Conservation (phyloP, 2,888 invertebrate genomes). For the Axea sp. region DNA sequence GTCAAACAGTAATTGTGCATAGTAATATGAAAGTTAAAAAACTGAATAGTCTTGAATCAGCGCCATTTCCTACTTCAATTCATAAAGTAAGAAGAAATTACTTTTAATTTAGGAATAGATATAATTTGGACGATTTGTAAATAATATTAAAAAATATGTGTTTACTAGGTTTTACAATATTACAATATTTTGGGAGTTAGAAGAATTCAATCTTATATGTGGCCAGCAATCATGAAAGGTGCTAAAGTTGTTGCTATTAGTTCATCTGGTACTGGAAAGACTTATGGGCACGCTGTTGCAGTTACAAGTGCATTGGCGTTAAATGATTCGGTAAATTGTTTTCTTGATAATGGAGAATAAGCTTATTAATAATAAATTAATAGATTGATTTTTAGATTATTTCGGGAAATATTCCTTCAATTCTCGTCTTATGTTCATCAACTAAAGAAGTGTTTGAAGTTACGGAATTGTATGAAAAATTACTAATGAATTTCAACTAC, state of each 20-base stretch:
- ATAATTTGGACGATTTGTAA: no score
- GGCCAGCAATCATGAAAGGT: slow-evolving; percentile 85
- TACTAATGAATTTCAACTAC: slow-evolving; percentile 62
- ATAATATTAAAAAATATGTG: not conserved
- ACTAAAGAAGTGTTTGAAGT: slow-evolving; percentile 68
- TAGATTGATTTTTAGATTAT: slow-evolving; percentile 8
- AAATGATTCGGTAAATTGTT: slow-evolving; percentile 33
- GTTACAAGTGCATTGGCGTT: slow-evolving; percentile 82
- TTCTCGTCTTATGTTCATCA: slow-evolving; percentile 84
- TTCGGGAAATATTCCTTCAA: slow-evolving; percentile 82
- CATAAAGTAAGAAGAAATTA: no score
- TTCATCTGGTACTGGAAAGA: slow-evolving; percentile 84
- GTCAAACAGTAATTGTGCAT: slow-evolving; percentile 69
- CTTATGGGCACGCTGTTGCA: slow-evolving; percentile 85
- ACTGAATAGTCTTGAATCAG: slow-evolving; percentile 67
- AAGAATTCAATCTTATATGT: slow-evolving; percentile 84
- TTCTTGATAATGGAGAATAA: not conserved
- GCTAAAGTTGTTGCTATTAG: slow-evolving; percentile 84
- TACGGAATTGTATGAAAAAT: slow-evolving; percentile 61
- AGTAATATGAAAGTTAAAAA: slow-evolving; percentile 65
- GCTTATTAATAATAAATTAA: not conserved
- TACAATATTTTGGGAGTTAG: slow-evolving; percentile 56
- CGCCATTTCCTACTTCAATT: slow-evolving; percentile 67
- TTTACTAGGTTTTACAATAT: slow-evolving; percentile 47
- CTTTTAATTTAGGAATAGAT: no score